These are phyloP conservation scores for Cliona cf. orientalis DNA, from an alignment of 37 sponge, comb jelly and placozoan species.

Conservation along the genomic window DNA sequence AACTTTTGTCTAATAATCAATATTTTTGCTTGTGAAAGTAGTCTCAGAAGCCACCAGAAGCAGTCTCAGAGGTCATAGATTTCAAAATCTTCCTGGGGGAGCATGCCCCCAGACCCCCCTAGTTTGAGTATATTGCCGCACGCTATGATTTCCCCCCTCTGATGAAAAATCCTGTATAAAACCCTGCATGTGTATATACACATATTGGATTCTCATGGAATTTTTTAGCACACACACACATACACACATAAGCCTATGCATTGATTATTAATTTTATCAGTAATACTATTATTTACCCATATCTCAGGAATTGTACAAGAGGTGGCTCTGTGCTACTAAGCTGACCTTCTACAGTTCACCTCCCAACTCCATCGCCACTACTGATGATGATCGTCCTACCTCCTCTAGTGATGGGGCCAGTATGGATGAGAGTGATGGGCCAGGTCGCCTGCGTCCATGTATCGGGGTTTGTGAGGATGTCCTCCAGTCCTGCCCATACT, in stretches of 20 bases:
- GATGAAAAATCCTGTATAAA: too few species aligned
- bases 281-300: background rate
- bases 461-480: slow-evolving; percentile 45
- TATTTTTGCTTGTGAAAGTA: too few species aligned
- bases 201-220: background rate
- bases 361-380: background rate
- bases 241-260: background rate
- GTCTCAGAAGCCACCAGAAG: too few species aligned
- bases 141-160: too few species aligned
- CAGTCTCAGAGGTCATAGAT: too few species aligned
- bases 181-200: too few species aligned
- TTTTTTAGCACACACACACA: background rate
- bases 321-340: slow-evolving; percentile 50
- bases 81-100: too few species aligned
- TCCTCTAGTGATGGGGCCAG: background rate
- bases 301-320: slow-evolving; percentile 37
- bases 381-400: background rate
- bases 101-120: too few species aligned
- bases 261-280: too few species aligned
- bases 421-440: too few species aligned
- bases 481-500: slow-evolving; percentile 59
- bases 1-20: too few species aligned
- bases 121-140: too few species aligned
- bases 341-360: slow-evolving; percentile 4
- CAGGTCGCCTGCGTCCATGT: slow-evolving; percentile 30